Percentiles rank a stretch among this genome's conserved stretches.
phyloP scores from a whole-genome alignment of 2,113 vertebrate genomes.

The Ciconia boyciana region DNA sequence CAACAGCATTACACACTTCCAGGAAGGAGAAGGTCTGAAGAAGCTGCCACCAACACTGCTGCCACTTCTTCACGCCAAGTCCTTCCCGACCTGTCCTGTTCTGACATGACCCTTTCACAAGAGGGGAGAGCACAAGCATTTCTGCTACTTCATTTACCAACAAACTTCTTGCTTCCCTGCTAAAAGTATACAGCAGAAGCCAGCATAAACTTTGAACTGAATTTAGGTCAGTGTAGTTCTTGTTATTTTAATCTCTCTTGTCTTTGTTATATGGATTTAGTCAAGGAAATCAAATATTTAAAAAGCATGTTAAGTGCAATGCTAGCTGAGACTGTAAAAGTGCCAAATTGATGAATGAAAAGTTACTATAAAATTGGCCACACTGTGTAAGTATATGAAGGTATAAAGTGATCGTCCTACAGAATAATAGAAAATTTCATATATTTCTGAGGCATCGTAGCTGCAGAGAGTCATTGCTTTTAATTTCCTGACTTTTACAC shows the following conservation, averaged over 20 bases:
- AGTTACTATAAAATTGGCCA: neutral
- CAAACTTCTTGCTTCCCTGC: neutral
- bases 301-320: neutral
- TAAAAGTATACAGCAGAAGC: neutral
- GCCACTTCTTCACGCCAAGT: neutral
- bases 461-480: neutral
- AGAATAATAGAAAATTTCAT: neutral
- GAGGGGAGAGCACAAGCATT: neutral
- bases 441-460: neutral
- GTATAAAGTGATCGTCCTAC: neutral
- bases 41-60: neutral
- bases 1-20: neutral
- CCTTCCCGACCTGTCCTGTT: neutral
- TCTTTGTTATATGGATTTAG: conserved; percentile 35
- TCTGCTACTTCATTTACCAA: neutral
- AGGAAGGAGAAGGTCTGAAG: neutral
- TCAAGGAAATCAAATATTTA: conserved; percentile 29
- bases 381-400: neutral
- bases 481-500: neutral
- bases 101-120: neutral
- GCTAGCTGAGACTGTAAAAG: conserved; percentile 16
- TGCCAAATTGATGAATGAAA: conserved; percentile 33
- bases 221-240: neutral
- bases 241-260: conserved; percentile 22
- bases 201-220: neutral